A percentile compares a stretch with the other conserved stretches of the same genome.
phyloP scores from a whole-genome alignment of 1,140 invertebrate species.

The Drosophila grimshawi region DNA sequence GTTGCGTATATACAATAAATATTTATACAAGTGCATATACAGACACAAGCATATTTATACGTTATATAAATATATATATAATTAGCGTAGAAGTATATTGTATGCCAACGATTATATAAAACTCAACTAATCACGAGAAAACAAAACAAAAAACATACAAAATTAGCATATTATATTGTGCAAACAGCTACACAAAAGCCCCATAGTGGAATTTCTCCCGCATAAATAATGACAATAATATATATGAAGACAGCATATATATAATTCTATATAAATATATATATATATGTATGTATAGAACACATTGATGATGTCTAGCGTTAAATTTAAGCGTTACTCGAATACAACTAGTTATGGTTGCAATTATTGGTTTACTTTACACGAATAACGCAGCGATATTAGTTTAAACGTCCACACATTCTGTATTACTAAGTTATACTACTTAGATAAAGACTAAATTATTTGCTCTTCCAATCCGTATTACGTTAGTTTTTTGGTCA shows the following conservation, averaged over 20 bases:
- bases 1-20: slow-evolving; percentile 35
- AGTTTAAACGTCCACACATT: slow-evolving; percentile 49
- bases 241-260: slow-evolving; percentile 60
- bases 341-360: slow-evolving; percentile 29
- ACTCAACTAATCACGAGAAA: slow-evolving; percentile 44
- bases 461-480: slow-evolving; percentile 76
- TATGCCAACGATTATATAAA: slow-evolving; percentile 67
- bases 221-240: slow-evolving; percentile 82
- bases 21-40: slow-evolving; percentile 46
- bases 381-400: slow-evolving; percentile 70
- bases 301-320: slow-evolving; percentile 65
- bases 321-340: slow-evolving; percentile 64
- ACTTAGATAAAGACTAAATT: slow-evolving; percentile 73
- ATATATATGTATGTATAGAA: slow-evolving; percentile 44
- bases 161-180: slow-evolving; percentile 29
- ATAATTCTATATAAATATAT: slow-evolving; percentile 15
- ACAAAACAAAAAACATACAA: slow-evolving; percentile 10
- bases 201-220: slow-evolving; percentile 79
- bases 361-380: slow-evolving; percentile 25
- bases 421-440: slow-evolving; percentile 59
- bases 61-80: slow-evolving; percentile 45
- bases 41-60: slow-evolving; percentile 47
- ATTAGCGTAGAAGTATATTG: slow-evolving; percentile 63
- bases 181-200: slow-evolving; percentile 49
- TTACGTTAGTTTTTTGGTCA: slow-evolving; percentile 57